Conservation (phyloP, 2,888 invertebrate genomes). For the Terebella lapidaria region DNA sequence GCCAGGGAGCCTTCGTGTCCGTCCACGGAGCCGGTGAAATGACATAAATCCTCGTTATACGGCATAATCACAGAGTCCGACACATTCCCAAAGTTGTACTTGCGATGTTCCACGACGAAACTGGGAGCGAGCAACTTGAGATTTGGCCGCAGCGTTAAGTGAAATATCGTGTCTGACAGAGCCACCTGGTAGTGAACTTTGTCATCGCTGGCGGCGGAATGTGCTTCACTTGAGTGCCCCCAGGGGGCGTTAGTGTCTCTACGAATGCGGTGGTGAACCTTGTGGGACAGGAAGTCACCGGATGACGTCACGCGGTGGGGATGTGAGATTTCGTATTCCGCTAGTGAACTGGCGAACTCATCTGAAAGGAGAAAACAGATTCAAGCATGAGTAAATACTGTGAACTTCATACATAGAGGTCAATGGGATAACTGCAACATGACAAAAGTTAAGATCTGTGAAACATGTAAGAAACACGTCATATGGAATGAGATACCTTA, state of each 20-base stretch:
- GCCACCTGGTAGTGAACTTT: neutral
- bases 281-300: neutral
- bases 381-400: too few relatives aligned
- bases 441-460: too few relatives aligned
- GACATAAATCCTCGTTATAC: slow-evolving; percentile 57
- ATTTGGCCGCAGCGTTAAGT: neutral
- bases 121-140: neutral
- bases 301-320: neutral
- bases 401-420: too few relatives aligned
- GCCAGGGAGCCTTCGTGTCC: slow-evolving; percentile 68
- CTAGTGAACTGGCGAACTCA: slow-evolving; percentile 1
- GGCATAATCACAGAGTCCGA: neutral
- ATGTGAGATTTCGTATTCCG: neutral
- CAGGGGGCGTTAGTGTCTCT: neutral
- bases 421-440: too few relatives aligned
- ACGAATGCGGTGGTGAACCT: neutral
- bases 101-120: neutral
- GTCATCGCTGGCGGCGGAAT: neutral
- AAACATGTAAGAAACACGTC: too few relatives aligned
- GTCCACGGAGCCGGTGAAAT: slow-evolving; percentile 71
- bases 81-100: neutral
- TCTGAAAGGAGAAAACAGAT: too few relatives aligned
- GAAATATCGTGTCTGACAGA: neutral
- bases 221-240: neutral
- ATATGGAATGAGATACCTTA: too few relatives aligned